Conservation (phyloP, 2,113 vertebrate species). For the Raja brachyura region DNA sequence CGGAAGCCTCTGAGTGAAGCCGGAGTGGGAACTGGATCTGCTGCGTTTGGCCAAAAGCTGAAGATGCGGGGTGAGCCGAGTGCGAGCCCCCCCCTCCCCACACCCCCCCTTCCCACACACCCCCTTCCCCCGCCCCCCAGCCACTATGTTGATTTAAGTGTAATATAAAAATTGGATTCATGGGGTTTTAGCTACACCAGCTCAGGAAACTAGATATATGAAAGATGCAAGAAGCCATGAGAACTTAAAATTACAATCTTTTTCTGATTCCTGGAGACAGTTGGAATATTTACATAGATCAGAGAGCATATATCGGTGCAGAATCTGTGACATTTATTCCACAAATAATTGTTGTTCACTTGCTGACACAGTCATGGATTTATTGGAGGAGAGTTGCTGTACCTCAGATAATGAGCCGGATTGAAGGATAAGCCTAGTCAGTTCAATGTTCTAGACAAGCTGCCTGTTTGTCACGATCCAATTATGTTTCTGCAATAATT, state of each 20-base stretch:
- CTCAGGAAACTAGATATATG: not conserved
- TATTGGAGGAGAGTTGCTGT: not conserved
- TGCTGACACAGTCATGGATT: not conserved
- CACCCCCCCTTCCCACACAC: no score
- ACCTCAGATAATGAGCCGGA: not conserved
- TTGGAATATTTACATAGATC: constrained; percentile 9
- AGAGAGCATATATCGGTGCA: not conserved
- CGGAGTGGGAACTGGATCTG: no score
- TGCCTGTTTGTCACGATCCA: not conserved
- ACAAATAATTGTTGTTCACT: not conserved
- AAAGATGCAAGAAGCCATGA: not conserved
- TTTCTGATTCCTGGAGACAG: not conserved
- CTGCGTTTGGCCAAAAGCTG: no score
- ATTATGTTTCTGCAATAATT: not conserved
- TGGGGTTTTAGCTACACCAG: not conserved
- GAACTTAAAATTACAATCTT: not conserved
- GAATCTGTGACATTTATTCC: constrained; percentile 20
- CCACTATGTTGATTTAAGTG: not conserved
- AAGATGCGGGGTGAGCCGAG: no score
- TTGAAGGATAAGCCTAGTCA: constrained; percentile 9
- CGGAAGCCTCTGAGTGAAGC: no score
- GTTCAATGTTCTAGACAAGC: not conserved
- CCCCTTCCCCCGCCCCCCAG: no score
- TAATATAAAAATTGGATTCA: not conserved
- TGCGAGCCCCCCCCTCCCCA: no score